Base-by-base conservation (phyloP, 2,113 vertebrate species). In the Antigone vipio region DNA sequence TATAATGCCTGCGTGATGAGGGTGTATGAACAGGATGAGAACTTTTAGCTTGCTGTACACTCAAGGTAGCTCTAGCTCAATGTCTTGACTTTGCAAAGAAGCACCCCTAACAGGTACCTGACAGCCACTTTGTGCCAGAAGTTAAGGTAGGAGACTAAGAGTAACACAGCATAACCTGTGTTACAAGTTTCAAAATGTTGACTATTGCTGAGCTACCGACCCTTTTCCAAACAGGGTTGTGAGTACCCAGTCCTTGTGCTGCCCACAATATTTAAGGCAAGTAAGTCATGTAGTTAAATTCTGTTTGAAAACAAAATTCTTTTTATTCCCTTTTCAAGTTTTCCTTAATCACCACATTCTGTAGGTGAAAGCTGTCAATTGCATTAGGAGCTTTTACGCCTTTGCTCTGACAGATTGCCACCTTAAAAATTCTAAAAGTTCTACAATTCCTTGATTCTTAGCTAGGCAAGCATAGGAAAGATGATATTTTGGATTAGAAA, bases 401-500 rank as follows among this genome's bases (percentile, higher is more conserved):
- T 88, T 78, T 82, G 8, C 42, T 82, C 27, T 88, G 50, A 74
- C 26, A 90, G 42, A 71, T 14, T 47, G 12, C 35, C 62, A 69
- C 52, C 32, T 85, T 62, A 88, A 77, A 47, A 67, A 66, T 42
- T 55, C 26, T n/a, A 0, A 17, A 62, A 47, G 1, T 53, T 42
- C 59, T 74, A 66, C 44, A 78, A 9, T 67, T 80, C 71, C 50
- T 82, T 72, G 32, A 76, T 74, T 95, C 35, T 82, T 94, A 92
- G 34, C n/a, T 77, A 56, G 40, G 26, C 13, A 86, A 84, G 44
- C 67, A 73, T 42, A 89, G 24, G 68, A 96, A 97, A 98, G 79
- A 96, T 92, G 96, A 97, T 96, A 97, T 96, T 97, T 89, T 85
- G 69, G 87, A 95, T 96, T 95, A 96, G 95, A 98, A 98, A 96